Evolutionary conservation across 2,888 invertebrate species (phyloP).

Genomic region (Vesta saturnalis): DNA sequence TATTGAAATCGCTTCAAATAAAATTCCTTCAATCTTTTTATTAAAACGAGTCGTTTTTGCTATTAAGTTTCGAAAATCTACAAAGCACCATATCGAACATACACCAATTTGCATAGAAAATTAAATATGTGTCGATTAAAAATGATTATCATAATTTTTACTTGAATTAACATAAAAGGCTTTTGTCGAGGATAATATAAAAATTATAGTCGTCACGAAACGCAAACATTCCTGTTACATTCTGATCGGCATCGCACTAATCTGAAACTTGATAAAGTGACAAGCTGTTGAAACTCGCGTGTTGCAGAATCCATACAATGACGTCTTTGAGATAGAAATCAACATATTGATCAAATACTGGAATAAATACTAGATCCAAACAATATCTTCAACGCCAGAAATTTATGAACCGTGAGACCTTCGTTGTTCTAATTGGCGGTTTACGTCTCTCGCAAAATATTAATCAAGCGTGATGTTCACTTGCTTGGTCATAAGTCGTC

Average conservation of each 20-base stretch:
- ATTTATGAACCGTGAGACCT: conserved; percentile 44
- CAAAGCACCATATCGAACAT: too few species aligned
- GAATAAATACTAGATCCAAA: conserved; percentile 41
- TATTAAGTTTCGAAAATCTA: too few species aligned
- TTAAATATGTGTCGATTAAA: background rate
- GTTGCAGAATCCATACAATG: conserved; percentile 42
- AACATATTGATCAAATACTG: conserved; percentile 40
- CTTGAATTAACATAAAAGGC: conserved; percentile 15
- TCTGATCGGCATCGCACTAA: conserved; percentile 40
- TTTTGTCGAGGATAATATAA: conserved; percentile 14
- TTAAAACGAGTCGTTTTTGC: too few species aligned
- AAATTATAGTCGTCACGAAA: conserved; percentile 27
- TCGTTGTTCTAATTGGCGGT: conserved; percentile 45
- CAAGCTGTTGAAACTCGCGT: conserved; percentile 41
- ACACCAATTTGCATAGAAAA: background rate
- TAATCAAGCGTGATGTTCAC: conserved; percentile 44
- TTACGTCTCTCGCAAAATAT: conserved; percentile 42
- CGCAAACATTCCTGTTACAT: conserved; percentile 27
- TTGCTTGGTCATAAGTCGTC: conserved; percentile 34
- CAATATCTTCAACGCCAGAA: conserved; percentile 42
- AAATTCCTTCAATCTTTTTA: background rate
- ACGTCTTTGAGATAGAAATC: conserved; percentile 37
- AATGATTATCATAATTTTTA: conserved; percentile 1
- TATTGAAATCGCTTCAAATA: background rate
- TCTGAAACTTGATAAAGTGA: conserved; percentile 45